Conservation (phyloP, 2,888 invertebrate species). For the Cotesia congregata region DNA sequence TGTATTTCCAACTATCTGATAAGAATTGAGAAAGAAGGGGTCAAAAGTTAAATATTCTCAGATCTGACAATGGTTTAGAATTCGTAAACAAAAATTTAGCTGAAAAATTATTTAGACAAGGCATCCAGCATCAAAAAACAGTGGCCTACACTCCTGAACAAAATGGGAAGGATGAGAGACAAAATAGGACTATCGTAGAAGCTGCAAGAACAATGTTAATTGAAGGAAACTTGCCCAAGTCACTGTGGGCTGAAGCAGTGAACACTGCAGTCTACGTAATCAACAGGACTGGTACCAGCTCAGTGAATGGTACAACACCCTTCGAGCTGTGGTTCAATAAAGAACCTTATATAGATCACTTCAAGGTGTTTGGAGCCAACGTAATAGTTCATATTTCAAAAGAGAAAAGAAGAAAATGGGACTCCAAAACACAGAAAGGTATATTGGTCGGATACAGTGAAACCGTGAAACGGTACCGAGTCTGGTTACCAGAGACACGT, state of each 20-base stretch:
- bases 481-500: neutral
- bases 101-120: constrained; percentile 23
- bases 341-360: neutral
- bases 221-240: neutral
- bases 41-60: constrained; percentile 35
- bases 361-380: neutral
- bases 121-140: constrained; percentile 45
- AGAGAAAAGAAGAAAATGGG: constrained; percentile 4
- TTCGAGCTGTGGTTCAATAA: neutral
- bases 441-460: neutral
- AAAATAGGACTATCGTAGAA: constrained; percentile 57
- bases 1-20: constrained; percentile 31
- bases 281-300: neutral
- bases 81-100: constrained; percentile 43
- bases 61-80: constrained; percentile 47
- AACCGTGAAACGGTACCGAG: neutral
- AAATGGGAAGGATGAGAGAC: constrained; percentile 53
- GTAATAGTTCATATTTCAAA: neutral
- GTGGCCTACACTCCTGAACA: constrained; percentile 47
- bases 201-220: constrained; percentile 37
- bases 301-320: neutral
- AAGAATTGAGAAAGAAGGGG: constrained; percentile 25
- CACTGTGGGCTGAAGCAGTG: neutral
- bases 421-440: neutral
- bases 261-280: constrained; percentile 2